phyloP scores from a whole-genome alignment of 2,888 invertebrate species.

The Eupithecia inturbata region DNA sequence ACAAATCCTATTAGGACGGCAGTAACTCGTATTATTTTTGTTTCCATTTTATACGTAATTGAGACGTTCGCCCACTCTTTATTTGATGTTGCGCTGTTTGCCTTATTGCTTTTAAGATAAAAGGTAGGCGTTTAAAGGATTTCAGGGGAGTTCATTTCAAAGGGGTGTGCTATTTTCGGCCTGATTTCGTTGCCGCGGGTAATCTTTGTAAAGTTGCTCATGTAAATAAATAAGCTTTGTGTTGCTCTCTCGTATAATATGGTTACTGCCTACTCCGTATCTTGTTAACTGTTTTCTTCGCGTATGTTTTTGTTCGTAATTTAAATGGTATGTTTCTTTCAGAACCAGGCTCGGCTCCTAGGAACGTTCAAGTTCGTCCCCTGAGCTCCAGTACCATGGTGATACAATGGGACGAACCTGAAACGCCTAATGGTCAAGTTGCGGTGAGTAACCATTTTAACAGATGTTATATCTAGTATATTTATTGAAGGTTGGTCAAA shows the following conservation, averaged over 20 bases:
- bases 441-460: slow-evolving; percentile 85
- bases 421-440: slow-evolving; percentile 98
- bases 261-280: slow-evolving; percentile 9
- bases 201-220: slow-evolving; percentile 17
- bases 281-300: slow-evolving; percentile 1
- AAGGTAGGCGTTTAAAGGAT: slow-evolving; percentile 47
- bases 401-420: slow-evolving; percentile 99
- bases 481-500: neutral
- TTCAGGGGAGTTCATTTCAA: slow-evolving; percentile 41
- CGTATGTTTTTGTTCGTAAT: neutral
- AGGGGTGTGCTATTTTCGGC: slow-evolving; percentile 31
- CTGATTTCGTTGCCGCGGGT: slow-evolving; percentile 14
- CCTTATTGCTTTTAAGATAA: slow-evolving; percentile 65
- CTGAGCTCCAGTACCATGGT: slow-evolving; percentile 98
- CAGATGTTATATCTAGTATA: neutral
- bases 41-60: slow-evolving; percentile 75
- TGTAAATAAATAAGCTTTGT: slow-evolving; percentile 18
- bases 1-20: slow-evolving; percentile 72
- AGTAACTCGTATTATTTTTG: slow-evolving; percentile 53
- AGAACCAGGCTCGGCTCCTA: slow-evolving; percentile 98
- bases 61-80: slow-evolving; percentile 69
- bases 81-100: slow-evolving; percentile 68
- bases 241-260: neutral
- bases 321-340: slow-evolving; percentile 52
- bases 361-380: slow-evolving; percentile 96